phyloP scores from a whole-genome alignment of 1,140 invertebrate species.

The Plodia interpunctella region DNA sequence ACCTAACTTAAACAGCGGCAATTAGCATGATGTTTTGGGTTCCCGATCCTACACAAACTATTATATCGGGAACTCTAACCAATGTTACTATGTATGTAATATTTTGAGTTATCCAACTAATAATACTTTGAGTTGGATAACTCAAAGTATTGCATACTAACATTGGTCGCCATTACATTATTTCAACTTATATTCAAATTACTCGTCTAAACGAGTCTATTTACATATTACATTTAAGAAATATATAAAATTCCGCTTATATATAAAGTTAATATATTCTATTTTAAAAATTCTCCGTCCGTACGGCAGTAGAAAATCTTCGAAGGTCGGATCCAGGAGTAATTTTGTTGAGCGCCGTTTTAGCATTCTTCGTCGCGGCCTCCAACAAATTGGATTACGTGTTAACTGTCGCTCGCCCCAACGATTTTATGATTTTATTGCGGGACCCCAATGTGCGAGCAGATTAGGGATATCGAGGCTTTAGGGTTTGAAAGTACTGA shows the following conservation, averaged over 20 bases:
- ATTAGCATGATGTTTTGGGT: too few species aligned
- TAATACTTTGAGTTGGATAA: too few species aligned
- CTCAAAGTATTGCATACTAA: too few species aligned
- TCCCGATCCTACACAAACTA: too few species aligned
- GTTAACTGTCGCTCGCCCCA: slow-evolving; percentile 42
- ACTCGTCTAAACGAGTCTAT: too few species aligned
- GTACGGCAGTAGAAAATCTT: slow-evolving; percentile 1
- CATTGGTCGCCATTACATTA: too few species aligned
- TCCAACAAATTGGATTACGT: slow-evolving; percentile 66
- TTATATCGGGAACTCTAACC: too few species aligned
- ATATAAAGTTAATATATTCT: not conserved
- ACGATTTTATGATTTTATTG: slow-evolving; percentile 63
- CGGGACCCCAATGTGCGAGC: slow-evolving; percentile 34
- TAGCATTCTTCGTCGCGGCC: slow-evolving; percentile 55
- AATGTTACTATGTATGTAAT: too few species aligned
- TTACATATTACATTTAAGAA: too few species aligned
- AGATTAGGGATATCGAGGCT: slow-evolving; percentile 21
- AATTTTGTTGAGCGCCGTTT: slow-evolving; percentile 51
- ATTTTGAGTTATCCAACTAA: too few species aligned
- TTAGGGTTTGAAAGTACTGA: not conserved
- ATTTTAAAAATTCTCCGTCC: not conserved
- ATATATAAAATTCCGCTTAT: too few species aligned
- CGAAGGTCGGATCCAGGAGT: slow-evolving; percentile 28
- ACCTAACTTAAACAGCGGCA: not conserved
- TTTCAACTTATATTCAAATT: too few species aligned